A percentile compares a stretch with the other conserved stretches of the same genome.
Conservation (phyloP, 2,888 invertebrate species). For the Ceraclea dissimilis region DNA sequence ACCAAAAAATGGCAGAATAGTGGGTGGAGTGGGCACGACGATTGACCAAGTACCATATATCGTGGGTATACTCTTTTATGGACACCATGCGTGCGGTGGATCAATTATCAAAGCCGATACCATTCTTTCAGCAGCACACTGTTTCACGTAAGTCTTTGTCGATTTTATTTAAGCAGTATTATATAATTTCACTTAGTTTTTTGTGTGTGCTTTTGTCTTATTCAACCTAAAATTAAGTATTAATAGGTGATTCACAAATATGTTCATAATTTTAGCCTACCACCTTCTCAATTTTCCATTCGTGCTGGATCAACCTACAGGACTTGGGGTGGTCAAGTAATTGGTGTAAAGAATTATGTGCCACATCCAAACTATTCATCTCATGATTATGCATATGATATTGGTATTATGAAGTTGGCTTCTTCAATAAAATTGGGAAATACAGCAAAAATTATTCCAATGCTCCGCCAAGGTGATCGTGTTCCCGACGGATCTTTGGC, state of each 20-base stretch:
- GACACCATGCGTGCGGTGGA: constrained; percentile 38
- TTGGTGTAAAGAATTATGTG: constrained; percentile 32
- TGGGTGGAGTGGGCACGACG: constrained; percentile 40
- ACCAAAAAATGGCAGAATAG: constrained; percentile 9
- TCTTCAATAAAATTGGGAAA: constrained; percentile 12
- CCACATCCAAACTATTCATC: constrained; percentile 34
- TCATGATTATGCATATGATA: too few relatives aligned
- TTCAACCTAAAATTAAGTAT: too few relatives aligned
- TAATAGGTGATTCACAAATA: too few relatives aligned
- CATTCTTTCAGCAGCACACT: constrained; percentile 42
- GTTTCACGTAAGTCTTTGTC: constrained; percentile 27
- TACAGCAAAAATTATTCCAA: constrained; percentile 31
- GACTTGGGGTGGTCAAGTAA: constrained; percentile 34
- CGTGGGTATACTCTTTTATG: constrained; percentile 31
- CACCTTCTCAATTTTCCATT: constrained; percentile 10
- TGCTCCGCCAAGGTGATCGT: constrained; percentile 30
- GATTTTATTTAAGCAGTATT: too few relatives aligned
- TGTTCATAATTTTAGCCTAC: too few relatives aligned
- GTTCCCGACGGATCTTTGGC: constrained; percentile 36
- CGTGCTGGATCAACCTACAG: constrained; percentile 30
- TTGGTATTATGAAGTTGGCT: constrained; percentile 35
- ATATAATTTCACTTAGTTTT: too few relatives aligned
- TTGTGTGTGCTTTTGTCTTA: too few relatives aligned
- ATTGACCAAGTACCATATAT: constrained; percentile 42
- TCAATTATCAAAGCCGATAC: constrained; percentile 33